phyloP scores from a whole-genome alignment of 2,797 vertebrate species.

The Liasis olivaceus region DNA sequence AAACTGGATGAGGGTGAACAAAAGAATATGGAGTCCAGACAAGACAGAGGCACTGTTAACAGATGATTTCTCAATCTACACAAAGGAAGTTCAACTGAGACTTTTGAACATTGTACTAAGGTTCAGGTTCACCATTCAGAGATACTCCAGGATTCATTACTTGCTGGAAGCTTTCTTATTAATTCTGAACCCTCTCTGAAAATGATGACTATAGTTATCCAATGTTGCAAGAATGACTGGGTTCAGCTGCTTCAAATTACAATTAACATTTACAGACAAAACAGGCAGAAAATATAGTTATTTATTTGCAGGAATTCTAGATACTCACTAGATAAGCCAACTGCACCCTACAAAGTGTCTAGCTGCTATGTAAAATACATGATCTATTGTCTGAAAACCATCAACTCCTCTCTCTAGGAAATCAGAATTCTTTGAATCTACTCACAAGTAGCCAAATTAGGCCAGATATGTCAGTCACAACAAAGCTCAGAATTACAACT shows the following conservation, averaged over 20 bases:
- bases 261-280: not conserved
- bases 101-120: not conserved
- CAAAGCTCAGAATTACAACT: not conserved
- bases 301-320: slow-evolving; percentile 21
- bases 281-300: not conserved
- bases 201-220: not conserved
- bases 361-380: slow-evolving; percentile 4
- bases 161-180: not conserved
- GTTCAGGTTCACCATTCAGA: not conserved
- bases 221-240: not conserved
- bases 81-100: not conserved
- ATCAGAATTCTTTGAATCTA: not conserved
- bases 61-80: not conserved
- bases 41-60: not conserved
- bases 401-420: slow-evolving; percentile 9
- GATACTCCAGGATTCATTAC: not conserved
- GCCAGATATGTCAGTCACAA: not conserved
- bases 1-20: not conserved
- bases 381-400: slow-evolving; percentile 4
- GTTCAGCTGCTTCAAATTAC: slow-evolving; percentile 5
- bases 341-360: not conserved
- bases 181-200: not conserved
- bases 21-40: not conserved
- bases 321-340: slow-evolving; percentile 16
- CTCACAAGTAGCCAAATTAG: not conserved